phyloP scores from a whole-genome alignment of 2,113 vertebrate species.

The human region DNA sequence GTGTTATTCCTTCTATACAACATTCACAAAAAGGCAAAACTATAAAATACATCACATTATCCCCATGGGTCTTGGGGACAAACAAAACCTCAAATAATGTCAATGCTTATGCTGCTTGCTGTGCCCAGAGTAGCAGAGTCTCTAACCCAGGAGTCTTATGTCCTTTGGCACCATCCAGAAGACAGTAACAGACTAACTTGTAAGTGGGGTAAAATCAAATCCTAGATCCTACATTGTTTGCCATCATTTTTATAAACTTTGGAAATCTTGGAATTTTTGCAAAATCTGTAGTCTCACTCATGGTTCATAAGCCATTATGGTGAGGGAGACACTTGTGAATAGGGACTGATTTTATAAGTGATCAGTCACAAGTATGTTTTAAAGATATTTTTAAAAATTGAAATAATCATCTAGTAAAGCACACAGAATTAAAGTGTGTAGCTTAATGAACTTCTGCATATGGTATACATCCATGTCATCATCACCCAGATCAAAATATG shows the following conservation, averaged over 20 bases:
- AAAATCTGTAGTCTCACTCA: not conserved
- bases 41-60: not conserved
- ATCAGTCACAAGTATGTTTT: not conserved
- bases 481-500: not conserved
- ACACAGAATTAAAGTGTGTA: not conserved
- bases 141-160: not conserved
- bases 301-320: not conserved
- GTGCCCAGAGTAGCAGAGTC: not conserved
- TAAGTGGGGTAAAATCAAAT: constrained; percentile 9
- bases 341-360: not conserved
- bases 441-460: not conserved
- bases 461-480: not conserved
- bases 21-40: no score
- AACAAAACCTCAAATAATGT: not conserved
- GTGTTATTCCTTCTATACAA: no score
- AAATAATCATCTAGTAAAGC: not conserved
- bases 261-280: not conserved
- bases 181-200: not conserved
- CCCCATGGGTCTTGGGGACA: not conserved
- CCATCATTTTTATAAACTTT: not conserved
- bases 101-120: not conserved
- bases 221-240: not conserved
- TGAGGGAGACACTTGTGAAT: not conserved
- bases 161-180: not conserved
- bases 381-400: not conserved